A percentile compares a stretch with the other conserved stretches of the same genome.
phyloP scores from a whole-genome alignment of 2,888 invertebrate species.

The Yponomeuta plumbellus region DNA sequence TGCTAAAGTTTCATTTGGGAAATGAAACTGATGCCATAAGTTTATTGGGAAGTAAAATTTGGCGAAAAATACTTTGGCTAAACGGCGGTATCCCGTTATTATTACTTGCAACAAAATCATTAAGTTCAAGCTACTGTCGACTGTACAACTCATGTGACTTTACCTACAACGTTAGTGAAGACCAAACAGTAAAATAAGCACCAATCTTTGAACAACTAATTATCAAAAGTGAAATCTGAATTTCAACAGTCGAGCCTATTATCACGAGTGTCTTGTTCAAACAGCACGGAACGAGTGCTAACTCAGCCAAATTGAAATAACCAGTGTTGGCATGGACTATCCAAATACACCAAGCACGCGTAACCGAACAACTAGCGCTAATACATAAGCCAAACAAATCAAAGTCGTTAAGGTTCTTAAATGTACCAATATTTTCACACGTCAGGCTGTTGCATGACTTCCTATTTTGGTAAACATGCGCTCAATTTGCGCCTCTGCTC shows the following conservation, averaged over 20 bases:
- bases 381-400: background rate
- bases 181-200: background rate
- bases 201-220: constrained; percentile 1
- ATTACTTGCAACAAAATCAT: no score
- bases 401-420: background rate
- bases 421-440: constrained; percentile 5
- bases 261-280: constrained; percentile 21
- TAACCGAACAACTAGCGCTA: background rate
- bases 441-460: background rate
- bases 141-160: no score
- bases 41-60: no score
- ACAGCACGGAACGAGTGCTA: constrained; percentile 37
- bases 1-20: no score
- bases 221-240: constrained; percentile 10
- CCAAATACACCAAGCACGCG: constrained; percentile 13
- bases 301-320: constrained; percentile 57
- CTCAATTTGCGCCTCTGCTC: no score
- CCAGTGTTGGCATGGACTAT: constrained; percentile 46
- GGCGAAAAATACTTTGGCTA: no score
- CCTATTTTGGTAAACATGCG: background rate
- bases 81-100: no score
- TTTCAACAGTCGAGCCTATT: background rate
- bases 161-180: background rate
- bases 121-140: no score
- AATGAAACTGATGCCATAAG: no score